Base-by-base conservation (phyloP, 1,140 invertebrate species). In the Probaryconus sp. region DNA sequence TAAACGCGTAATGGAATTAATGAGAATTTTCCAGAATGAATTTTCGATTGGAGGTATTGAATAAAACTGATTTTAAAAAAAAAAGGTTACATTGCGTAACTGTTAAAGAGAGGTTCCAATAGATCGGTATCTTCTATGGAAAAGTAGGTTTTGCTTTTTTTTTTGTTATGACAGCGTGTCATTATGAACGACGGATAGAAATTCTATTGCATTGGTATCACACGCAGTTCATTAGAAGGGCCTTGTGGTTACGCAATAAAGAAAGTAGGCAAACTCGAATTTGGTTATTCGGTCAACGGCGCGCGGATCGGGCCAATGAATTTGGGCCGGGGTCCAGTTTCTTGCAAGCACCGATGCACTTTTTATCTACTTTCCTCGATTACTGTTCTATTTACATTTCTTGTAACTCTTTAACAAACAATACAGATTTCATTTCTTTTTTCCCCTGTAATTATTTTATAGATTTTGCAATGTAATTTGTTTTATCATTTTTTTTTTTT, bases 271-370 rank as follows among this genome's bases (percentile, higher is more conserved):
- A 73, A 83, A 67, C 78, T 81, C 67, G 79, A 83, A 86, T 86
- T 86, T 86, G 84, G 84, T 86, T 86, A 86, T 84, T 86, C 84
- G 84, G 84, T 86, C 83, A 86, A 65, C 79, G 74, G 81, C 74
- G 75, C 76, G 42, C 67, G 43, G 75, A 63, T 73, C 65, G 69
- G 78, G 70, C 79, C 77, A 78, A 73, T 61, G 69, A 77, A 51
- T 53, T 53, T 26, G 67, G 67, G 60, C 24, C 58, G 43, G 68
- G 47, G 58, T 51, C 68, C 69, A 78, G 53, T 78, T 78, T 67
- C 55, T 45, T 56, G 1, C 16, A 5, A 53, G 6, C 24, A 13
- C 10, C 21, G 53, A 47, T 65, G 51, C 53, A 53, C 47, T 40
- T 58, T 72, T 71, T 61, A 61, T 65, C 60, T 60, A 72, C 60